phyloP scores from a whole-genome alignment of 1,140 invertebrate genomes.

The Hylaeus anthracinus region DNA sequence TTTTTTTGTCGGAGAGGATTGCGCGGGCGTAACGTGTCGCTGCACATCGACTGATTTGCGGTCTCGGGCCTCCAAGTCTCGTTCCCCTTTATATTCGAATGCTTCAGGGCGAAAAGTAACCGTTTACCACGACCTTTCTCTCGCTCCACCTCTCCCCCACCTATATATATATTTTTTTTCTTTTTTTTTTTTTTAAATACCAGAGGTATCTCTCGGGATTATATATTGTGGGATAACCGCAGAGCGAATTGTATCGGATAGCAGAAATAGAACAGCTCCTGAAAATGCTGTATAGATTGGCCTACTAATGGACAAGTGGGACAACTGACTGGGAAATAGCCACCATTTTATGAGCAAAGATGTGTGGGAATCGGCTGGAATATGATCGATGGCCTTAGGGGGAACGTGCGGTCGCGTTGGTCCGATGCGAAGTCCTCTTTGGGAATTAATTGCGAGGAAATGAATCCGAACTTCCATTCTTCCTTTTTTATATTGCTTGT shows the following conservation, averaged over 20 bases:
- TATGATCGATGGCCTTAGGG: no score
- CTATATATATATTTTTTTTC: background rate
- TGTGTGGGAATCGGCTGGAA: no score
- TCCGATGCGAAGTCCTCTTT: no score
- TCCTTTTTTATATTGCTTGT: no score
- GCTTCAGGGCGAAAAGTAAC: background rate
- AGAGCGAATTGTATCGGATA: conserved; percentile 3
- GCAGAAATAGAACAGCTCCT: background rate
- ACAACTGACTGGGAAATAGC: no score
- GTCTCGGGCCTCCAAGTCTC: background rate
- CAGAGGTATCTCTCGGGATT: background rate
- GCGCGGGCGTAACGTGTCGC: conserved; percentile 24
- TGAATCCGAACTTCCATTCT: no score
- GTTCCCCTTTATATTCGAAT: background rate
- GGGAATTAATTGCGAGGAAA: no score
- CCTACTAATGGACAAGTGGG: no score
- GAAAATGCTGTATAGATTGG: no score
- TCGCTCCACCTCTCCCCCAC: no score
- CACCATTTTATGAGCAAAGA: no score
- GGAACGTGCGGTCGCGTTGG: no score
- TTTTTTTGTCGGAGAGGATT: background rate
- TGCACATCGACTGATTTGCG: conserved; percentile 33
- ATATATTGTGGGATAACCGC: background rate
- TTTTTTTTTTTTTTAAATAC: background rate
- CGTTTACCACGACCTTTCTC: background rate